A percentile compares a stretch with the other conserved stretches of the same genome.
These are phyloP conservation scores for Sterrhoptilus dennistouni DNA, from an alignment of 2,113 vertebrate species.

Conservation along the genomic window DNA sequence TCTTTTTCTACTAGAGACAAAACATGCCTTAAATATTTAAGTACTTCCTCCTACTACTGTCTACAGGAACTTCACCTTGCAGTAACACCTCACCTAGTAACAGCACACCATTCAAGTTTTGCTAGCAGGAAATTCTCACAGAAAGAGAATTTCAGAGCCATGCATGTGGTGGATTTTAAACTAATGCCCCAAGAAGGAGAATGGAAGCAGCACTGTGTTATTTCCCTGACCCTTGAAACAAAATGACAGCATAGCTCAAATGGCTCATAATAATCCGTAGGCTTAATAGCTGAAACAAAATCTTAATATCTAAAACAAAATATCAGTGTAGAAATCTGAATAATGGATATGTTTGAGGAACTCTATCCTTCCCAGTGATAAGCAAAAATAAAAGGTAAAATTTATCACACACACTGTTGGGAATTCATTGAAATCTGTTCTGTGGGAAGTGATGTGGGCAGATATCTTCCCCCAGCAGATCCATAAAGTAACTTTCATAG, in stretches of 20 bases:
- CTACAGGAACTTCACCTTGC: background rate
- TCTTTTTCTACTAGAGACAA: background rate
- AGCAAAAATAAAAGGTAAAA: conserved; percentile 1
- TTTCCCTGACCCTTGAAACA: background rate
- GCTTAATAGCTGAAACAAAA: background rate
- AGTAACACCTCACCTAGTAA: background rate
- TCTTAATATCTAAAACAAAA: background rate
- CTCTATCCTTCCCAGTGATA: background rate
- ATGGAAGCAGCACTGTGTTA: background rate
- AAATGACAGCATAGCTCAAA: background rate
- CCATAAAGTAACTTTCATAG: background rate
- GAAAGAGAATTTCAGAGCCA: background rate
- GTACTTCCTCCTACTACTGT: background rate
- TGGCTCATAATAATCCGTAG: background rate
- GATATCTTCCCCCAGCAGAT: background rate
- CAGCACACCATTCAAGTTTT: background rate
- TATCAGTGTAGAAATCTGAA: background rate
- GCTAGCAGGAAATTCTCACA: background rate
- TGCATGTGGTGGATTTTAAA: background rate
- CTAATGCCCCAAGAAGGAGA: background rate
- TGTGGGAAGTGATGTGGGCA: background rate
- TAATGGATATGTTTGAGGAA: background rate
- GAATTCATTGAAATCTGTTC: background rate
- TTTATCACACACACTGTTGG: background rate
- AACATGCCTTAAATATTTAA: background rate